Evolutionary conservation across 1,140 invertebrate species (phyloP).

Genomic region (Samia ricini): DNA sequence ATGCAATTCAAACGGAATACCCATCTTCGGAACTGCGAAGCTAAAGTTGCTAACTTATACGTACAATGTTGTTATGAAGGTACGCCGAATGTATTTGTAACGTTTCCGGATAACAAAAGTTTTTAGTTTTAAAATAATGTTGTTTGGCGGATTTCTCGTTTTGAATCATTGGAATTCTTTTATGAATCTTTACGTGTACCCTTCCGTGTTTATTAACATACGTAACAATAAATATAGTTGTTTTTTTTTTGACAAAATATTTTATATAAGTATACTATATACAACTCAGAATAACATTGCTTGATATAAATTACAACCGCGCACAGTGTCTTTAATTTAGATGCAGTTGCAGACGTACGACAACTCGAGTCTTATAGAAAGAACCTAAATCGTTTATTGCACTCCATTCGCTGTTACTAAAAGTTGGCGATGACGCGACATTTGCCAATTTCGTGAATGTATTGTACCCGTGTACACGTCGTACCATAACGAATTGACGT

Average conservation of each 20-base stretch:
- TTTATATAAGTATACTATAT: too few species aligned
- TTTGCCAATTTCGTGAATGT: conserved; percentile 14
- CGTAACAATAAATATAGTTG: too few species aligned
- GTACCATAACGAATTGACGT: not conserved
- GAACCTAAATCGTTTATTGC: conserved; percentile 28
- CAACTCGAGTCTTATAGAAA: conserved; percentile 13
- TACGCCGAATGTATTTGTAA: conserved; percentile 16
- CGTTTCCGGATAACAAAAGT: conserved; percentile 20
- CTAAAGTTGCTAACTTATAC: conserved; percentile 45
- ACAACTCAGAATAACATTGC: too few species aligned
- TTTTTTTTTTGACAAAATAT: too few species aligned
- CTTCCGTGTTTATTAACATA: not conserved
- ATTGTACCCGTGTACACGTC: not conserved
- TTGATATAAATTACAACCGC: too few species aligned
- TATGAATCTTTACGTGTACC: too few species aligned
- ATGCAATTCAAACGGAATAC: conserved; percentile 34
- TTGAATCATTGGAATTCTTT: not conserved
- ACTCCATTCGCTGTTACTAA: conserved; percentile 12
- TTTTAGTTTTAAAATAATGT: conserved; percentile 6
- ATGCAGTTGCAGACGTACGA: conserved; percentile 10
- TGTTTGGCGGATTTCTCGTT: not conserved
- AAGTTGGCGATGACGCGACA: conserved; percentile 15
- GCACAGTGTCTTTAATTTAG: too few species aligned
- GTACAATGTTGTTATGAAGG: conserved; percentile 23
- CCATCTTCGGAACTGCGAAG: conserved; percentile 38